Percentiles rank a stretch among this genome's conserved stretches.
phyloP scores from a whole-genome alignment of 2,113 vertebrate genomes.

The Cyprinodon brontotheroides region DNA sequence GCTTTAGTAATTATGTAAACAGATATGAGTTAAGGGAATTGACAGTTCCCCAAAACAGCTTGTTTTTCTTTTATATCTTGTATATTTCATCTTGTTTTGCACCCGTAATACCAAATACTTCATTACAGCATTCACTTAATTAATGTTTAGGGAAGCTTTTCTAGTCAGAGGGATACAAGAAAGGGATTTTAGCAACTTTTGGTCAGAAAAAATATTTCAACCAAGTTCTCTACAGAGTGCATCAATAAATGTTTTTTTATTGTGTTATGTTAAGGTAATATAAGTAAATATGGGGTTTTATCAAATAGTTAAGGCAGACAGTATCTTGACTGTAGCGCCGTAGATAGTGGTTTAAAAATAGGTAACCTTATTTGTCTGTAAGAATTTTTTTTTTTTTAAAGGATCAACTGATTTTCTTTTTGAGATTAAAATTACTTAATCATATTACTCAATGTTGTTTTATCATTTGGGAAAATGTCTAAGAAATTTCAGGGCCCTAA shows the following conservation, averaged over 20 bases:
- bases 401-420: too few relatives aligned
- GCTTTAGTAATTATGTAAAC: constrained; percentile 23
- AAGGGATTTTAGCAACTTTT: not conserved
- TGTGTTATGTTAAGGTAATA: not conserved
- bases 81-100: constrained; percentile 14
- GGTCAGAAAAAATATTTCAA: not conserved
- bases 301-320: not conserved
- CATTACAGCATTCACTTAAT: constrained; percentile 2
- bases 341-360: not conserved
- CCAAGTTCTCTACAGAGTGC: not conserved
- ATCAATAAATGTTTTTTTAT: not conserved
- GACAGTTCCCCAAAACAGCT: not conserved
- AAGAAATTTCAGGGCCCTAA: too few relatives aligned
- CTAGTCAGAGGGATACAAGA: not conserved
- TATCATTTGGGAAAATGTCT: too few relatives aligned
- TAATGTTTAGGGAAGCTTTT: not conserved
- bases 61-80: not conserved
- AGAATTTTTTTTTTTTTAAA: too few relatives aligned
- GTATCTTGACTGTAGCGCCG: not conserved
- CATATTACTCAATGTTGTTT: too few relatives aligned
- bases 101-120: not conserved
- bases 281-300: not conserved
- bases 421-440: too few relatives aligned
- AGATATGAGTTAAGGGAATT: not conserved
- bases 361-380: too few relatives aligned